Base-by-base conservation (phyloP, 2,113 vertebrate species). In the Thalassoma bifasciatum region DNA sequence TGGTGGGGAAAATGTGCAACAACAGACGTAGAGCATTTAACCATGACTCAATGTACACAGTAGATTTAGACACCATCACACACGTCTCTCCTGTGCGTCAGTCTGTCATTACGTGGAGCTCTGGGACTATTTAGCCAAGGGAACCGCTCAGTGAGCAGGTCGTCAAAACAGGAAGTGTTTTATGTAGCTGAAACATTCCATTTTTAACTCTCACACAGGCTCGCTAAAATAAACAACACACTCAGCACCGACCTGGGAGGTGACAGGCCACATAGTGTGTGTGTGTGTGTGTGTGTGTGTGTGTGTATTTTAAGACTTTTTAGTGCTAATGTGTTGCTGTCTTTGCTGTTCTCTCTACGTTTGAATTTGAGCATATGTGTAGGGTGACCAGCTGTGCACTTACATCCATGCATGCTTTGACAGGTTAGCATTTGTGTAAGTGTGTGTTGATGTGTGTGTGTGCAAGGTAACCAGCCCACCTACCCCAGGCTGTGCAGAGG, bases 101-200 rank as follows among this genome's bases (percentile, higher is more conserved):
- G 37, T 54, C 81, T 46, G 56, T 85, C 77, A 78, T 84, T 78
- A 77, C 21, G 21, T 36, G 61, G 38, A 40, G 85, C 85, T 81
- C 70, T 64, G 89, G 86, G 86, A 86, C 69, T 81, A 40, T 86
- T 83, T 75, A 77, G 82, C 58, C 21, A 40, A 73, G 79, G 65
- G 70, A 77, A 82, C 30, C 21, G 76, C 56, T 83, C 83, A 30
- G 67, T 1, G 72, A 90, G 81, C 68, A 83, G 87, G 79, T 86
- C 76, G 58, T 90, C 84, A 91, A 91, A 92, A 93, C 92, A 93
- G 92, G 87, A 91, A 92, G 87, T 77, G 86, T 91, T 91, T 91
- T 89, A 93, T 91, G 87, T 83, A 73, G 91, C 87, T 87, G 87
- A 90, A 91, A 93, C 82, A 88, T 92, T 93, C 92, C 84, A 85